Percentiles rank a stretch among this genome's conserved stretches.
Conservation (phyloP, 2,888 invertebrate genomes). For the Spodoptera picta region DNA sequence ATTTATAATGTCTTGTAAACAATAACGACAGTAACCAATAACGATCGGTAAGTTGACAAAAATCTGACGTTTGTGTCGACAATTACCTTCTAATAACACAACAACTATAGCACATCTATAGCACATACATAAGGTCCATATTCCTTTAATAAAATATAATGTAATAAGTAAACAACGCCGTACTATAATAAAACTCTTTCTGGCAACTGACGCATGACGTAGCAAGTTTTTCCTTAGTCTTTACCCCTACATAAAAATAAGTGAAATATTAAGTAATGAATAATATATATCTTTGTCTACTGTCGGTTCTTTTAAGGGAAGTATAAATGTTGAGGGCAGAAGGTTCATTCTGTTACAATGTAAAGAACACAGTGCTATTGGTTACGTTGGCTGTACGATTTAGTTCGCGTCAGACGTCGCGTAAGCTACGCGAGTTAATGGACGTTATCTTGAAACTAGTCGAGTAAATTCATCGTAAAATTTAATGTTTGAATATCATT, state of each 20-base stretch:
- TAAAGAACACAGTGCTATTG: no score
- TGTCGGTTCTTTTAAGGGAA: constrained; percentile 1
- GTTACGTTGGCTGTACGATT: not conserved
- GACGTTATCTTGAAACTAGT: no score
- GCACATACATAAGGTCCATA: not conserved
- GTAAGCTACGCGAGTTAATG: no score
- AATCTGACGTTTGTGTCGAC: no score
- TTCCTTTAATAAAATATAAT: constrained; percentile 6
- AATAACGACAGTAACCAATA: no score
- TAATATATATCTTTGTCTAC: constrained; percentile 45
- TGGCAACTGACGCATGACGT: constrained; percentile 21
- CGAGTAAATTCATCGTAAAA: no score
- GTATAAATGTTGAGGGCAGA: not conserved
- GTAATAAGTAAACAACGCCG: constrained; percentile 33
- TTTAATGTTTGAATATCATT: no score
- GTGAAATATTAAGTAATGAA: constrained; percentile 49
- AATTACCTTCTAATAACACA: no score
- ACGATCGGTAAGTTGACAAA: no score
- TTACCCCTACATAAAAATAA: constrained; percentile 40
- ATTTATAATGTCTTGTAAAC: no score
- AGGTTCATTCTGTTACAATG: constrained; percentile 3
- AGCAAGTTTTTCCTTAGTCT: constrained; percentile 20
- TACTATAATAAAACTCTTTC: constrained; percentile 24
- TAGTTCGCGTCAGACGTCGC: not conserved
- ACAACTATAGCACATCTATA: not conserved